Percentiles rank a stretch among this genome's conserved stretches.
phyloP scores from a whole-genome alignment of 2,888 invertebrate genomes.

The Chloroclystis v-ata region DNA sequence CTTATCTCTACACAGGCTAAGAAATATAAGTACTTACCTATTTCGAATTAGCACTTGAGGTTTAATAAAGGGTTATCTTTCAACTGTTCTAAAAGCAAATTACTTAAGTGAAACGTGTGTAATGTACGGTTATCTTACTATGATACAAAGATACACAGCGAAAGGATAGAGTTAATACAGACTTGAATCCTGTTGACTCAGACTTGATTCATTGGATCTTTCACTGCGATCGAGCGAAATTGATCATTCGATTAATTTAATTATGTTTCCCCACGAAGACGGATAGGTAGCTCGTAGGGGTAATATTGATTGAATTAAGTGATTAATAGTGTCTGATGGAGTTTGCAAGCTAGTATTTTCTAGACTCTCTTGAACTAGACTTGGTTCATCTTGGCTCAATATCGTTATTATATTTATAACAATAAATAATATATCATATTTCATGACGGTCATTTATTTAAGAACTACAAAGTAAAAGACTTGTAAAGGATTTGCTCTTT shows the following conservation, averaged over 20 bases:
- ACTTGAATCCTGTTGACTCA: slow-evolving; percentile 26
- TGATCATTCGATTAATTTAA: slow-evolving; percentile 39
- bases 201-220: slow-evolving; percentile 10
- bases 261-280: slow-evolving; percentile 21
- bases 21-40: too few relatives aligned
- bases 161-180: slow-evolving; percentile 19
- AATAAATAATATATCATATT: too few relatives aligned
- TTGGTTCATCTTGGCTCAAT: too few relatives aligned
- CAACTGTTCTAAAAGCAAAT: not conserved
- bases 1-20: too few relatives aligned
- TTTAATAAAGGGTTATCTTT: too few relatives aligned
- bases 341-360: not conserved
- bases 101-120: not conserved
- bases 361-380: too few relatives aligned
- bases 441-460: too few relatives aligned
- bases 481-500: too few relatives aligned
- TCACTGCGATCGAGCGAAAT: slow-evolving; percentile 24
- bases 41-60: too few relatives aligned
- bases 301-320: not conserved
- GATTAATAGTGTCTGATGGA: too few relatives aligned
- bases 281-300: not conserved
- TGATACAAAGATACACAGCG: not conserved
- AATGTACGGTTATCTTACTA: not conserved
- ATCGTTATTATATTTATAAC: too few relatives aligned
- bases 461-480: too few relatives aligned